Conservation (phyloP, 92 coral and sea anemone genomes). For the Anthopleura xanthogrammica region DNA sequence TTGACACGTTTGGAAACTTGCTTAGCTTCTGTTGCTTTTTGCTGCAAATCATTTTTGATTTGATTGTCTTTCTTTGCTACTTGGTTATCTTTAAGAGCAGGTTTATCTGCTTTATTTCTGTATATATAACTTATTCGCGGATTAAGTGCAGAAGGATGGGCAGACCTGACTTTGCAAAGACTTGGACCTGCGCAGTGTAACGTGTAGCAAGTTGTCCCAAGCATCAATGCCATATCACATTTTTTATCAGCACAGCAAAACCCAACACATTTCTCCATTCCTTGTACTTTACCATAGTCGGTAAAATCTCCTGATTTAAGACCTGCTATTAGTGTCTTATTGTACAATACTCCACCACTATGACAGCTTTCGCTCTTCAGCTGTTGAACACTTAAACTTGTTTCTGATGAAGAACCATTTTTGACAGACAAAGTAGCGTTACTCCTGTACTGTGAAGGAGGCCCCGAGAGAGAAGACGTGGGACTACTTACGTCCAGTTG, state of each 20-base stretch:
- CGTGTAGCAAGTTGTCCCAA: constrained; percentile 67
- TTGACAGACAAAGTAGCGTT: constrained; percentile 17
- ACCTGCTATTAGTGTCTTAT: constrained; percentile 78
- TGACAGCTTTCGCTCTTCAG: constrained; percentile 22
- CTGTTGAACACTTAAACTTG: constrained; percentile 9
- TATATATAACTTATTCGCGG: constrained; percentile 64
- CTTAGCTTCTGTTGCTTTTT: constrained; percentile 3
- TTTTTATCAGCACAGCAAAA: constrained; percentile 66
- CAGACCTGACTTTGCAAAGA: constrained; percentile 60
- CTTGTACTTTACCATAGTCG: constrained; percentile 72
- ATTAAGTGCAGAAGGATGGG: constrained; percentile 56
- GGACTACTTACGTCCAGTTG: constrained; percentile 34
- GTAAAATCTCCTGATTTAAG: constrained; percentile 87
- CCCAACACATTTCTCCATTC: constrained; percentile 61
- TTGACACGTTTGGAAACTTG: constrained; percentile 33
- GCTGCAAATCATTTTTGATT: not conserved
- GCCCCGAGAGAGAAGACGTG: not conserved
- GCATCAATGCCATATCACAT: constrained; percentile 73
- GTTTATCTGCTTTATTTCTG: constrained; percentile 26
- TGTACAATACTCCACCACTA: constrained; percentile 45
- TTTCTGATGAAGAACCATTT: constrained; percentile 13
- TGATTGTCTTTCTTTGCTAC: not conserved
- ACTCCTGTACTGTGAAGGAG: constrained; percentile 15
- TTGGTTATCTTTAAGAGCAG: not conserved
- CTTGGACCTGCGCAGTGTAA: constrained; percentile 53